phyloP scores from a whole-genome alignment of 2,888 invertebrate species.

The Scaptomyza tumidula region DNA sequence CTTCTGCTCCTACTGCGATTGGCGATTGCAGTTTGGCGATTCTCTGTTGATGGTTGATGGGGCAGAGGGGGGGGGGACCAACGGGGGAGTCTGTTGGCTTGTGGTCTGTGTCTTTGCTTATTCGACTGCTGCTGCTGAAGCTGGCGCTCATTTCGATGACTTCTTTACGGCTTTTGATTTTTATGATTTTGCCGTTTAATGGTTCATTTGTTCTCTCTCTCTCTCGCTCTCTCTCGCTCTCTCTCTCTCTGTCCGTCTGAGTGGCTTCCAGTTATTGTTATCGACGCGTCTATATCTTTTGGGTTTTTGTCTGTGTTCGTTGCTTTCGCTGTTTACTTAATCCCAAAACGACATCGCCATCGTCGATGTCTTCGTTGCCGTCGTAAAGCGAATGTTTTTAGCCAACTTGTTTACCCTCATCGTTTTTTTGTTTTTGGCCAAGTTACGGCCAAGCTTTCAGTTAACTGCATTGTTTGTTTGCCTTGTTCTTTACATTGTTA shows the following conservation, averaged over 20 bases:
- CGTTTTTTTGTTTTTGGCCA: slow-evolving; percentile 49
- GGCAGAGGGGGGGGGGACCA: not conserved
- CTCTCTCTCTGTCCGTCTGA: slow-evolving; percentile 5
- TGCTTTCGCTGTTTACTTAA: slow-evolving; percentile 40
- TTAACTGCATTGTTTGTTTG: slow-evolving; percentile 62
- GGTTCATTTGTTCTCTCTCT: slow-evolving; percentile 69
- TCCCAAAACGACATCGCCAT: slow-evolving; percentile 30
- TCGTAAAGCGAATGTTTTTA: slow-evolving; percentile 41
- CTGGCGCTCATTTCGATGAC: slow-evolving; percentile 79
- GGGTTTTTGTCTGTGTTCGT: slow-evolving; percentile 27
- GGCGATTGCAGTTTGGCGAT: slow-evolving; percentile 20
- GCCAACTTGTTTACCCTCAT: slow-evolving; percentile 57
- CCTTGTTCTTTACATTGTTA: slow-evolving; percentile 57
- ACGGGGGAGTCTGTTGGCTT: not conserved
- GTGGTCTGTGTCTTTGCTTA: not conserved
- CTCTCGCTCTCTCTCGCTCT: no score
- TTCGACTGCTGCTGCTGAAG: slow-evolving; percentile 1
- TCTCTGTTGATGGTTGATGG: not conserved
- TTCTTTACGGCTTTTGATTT: slow-evolving; percentile 81
- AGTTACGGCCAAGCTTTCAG: slow-evolving; percentile 44
- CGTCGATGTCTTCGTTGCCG: slow-evolving; percentile 25
- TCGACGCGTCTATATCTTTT: slow-evolving; percentile 62
- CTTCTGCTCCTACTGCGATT: slow-evolving; percentile 21
- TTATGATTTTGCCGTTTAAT: slow-evolving; percentile 82
- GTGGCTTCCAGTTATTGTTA: slow-evolving; percentile 68